These are phyloP conservation scores for Macrobrachium nipponense DNA, from an alignment of 1,140 invertebrate genomes.

Conservation along the genomic window DNA sequence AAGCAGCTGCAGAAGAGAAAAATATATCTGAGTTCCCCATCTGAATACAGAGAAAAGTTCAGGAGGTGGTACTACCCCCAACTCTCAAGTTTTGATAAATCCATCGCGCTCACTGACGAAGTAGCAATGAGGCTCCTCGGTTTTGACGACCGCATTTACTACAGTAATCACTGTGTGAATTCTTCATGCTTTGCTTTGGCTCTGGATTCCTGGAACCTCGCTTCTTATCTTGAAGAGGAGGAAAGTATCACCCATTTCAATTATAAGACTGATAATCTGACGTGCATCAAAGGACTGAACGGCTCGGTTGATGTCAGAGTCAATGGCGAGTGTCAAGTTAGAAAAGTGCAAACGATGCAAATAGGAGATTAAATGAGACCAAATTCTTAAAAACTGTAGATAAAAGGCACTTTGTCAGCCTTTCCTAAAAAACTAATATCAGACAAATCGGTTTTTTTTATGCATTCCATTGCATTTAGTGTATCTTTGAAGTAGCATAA, in stretches of 20 bases:
- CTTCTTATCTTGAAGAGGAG: constrained; percentile 51
- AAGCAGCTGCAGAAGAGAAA: constrained; percentile 55
- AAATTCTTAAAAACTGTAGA: no score
- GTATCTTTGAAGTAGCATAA: not conserved
- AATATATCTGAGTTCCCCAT: constrained; percentile 26
- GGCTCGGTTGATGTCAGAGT: constrained; percentile 35
- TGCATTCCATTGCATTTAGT: not conserved
- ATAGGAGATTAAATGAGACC: no score
- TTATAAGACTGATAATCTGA: constrained; percentile 54
- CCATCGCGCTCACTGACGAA: constrained; percentile 32
- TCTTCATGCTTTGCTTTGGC: constrained; percentile 52
- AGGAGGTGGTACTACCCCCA: constrained; percentile 61
- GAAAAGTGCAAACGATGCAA: not conserved
- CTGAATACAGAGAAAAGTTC: constrained; percentile 46
- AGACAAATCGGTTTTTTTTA: no score
- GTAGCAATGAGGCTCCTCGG: constrained; percentile 43
- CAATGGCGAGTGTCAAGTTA: not conserved
- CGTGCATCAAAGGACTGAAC: constrained; percentile 51
- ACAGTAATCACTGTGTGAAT: constrained; percentile 52
- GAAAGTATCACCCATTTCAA: constrained; percentile 53
- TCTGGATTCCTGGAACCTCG: constrained; percentile 61
- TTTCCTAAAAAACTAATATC: no score
- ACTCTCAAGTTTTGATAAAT: constrained; percentile 8
- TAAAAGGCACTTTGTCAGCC: no score
- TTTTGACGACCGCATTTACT: constrained; percentile 58